Conservation (phyloP, 2,888 invertebrate species). For the Andrena hattorfiana region DNA sequence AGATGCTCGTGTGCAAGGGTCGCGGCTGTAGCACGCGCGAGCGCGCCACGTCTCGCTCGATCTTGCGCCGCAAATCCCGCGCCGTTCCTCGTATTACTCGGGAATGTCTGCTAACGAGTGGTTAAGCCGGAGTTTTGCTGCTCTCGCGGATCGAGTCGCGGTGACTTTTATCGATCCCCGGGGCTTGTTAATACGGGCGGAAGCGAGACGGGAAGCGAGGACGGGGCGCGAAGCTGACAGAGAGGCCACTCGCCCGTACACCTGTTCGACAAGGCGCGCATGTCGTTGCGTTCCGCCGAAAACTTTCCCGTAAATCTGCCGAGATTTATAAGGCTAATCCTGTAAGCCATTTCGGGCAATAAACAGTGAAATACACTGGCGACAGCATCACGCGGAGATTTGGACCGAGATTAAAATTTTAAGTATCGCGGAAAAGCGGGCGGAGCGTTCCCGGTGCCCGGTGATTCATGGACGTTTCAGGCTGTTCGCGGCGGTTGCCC, state of each 20-base stretch:
- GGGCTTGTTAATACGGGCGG: constrained; percentile 29
- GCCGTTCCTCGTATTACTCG: constrained; percentile 39
- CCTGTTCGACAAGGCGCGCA: constrained; percentile 3
- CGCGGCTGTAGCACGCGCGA: constrained; percentile 12
- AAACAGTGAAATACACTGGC: constrained; percentile 27
- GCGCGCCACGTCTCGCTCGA: neutral
- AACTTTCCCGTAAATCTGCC: constrained; percentile 21
- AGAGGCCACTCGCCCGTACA: neutral
- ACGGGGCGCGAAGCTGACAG: neutral
- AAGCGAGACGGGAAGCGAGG: constrained; percentile 1
- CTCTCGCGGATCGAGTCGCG: constrained; percentile 25
- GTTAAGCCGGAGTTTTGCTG: constrained; percentile 29
- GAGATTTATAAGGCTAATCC: constrained; percentile 48
- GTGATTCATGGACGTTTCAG: constrained; percentile 36
- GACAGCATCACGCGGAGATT: constrained; percentile 35
- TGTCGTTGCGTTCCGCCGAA: constrained; percentile 7
- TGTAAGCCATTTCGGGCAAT: constrained; percentile 36
- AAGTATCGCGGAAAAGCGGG: constrained; percentile 42
- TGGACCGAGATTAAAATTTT: constrained; percentile 55
- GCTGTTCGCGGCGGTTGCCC: neutral
- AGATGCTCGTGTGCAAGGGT: constrained; percentile 11
- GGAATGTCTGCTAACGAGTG: constrained; percentile 43
- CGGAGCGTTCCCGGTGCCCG: constrained; percentile 30
- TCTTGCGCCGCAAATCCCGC: constrained; percentile 36
- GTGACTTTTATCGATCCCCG: constrained; percentile 40